These are phyloP conservation scores for Borostomias antarcticus DNA, from an alignment of 2,797 vertebrate genomes.

Conservation along the genomic window DNA sequence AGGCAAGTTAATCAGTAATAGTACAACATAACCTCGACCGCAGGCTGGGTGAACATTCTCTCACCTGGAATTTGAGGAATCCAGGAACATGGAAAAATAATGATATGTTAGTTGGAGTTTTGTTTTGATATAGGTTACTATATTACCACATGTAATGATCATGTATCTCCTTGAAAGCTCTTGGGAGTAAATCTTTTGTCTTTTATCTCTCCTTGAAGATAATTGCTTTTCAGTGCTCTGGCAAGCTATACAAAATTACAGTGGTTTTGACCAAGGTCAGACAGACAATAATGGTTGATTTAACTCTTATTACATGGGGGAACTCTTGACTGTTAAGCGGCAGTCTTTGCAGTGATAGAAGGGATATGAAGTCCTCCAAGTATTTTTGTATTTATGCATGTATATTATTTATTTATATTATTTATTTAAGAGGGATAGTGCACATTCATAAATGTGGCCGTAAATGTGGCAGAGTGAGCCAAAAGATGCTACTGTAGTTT, in stretches of 20 bases:
- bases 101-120: neutral
- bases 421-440: no score
- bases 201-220: neutral
- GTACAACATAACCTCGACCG: neutral
- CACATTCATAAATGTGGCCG: no score
- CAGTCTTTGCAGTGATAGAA: neutral
- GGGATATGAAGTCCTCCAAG: no score
- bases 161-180: no score
- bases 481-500: no score
- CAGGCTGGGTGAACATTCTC: conserved; percentile 1
- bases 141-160: neutral
- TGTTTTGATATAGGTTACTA: neutral
- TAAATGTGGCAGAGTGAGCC: no score
- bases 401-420: no score
- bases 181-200: neutral
- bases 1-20: conserved; percentile 10
- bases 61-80: conserved; percentile 5
- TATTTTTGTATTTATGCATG: no score
- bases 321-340: neutral
- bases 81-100: neutral
- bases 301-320: neutral
- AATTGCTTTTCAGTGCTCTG: neutral
- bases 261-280: neutral
- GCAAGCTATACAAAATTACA: neutral
- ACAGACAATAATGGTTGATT: neutral